Evolutionary conservation across 2,797 vertebrate species (phyloP), one percentile per base, ranked within the genome.

Genomic region (Anguilla obscura): DNA sequence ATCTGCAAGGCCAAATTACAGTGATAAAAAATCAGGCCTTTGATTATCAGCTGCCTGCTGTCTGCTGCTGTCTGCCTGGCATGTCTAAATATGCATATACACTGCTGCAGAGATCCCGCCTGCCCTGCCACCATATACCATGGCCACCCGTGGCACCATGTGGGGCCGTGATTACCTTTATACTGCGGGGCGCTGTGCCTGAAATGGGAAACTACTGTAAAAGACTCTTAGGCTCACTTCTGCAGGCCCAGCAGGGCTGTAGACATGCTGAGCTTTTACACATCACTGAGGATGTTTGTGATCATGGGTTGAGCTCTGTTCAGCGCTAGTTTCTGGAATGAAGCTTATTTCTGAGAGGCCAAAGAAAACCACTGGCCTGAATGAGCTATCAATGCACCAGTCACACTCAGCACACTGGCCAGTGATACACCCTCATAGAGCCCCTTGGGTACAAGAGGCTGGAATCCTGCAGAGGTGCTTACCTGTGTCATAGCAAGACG

Each of bases 401-500:
- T 69, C n/a, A n/a, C 63, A 69, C 5, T 69, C 63, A 69, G 60
- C 60, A 6, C 60, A 45, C 56, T 21, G 60, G 3, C 60, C 24
- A n/a, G 63, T 69, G 63, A 24, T 6, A 30, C 30, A 69, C 63
- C 60, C 60, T 69, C 63, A n/a, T 27, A 69, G 21, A n/a, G 63
- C 7, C 63, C n/a, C 63, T 27, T 30, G 63, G 63, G 7, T 27
- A 69, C 6, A 27, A 24, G 8, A 9, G 63, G 6, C 27, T 24
- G n/a, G 69, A 30, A 18, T 33, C 27, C 63, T 71, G 27, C 0
- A n/a, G 27, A 71, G 66, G 27, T 27, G 69, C 69, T 89, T 89
- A 98, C 98, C 97, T 1, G 94, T 91, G 84, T 90, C 87, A 88
- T 97, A 97, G 94, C 98, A 98, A 83, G 96, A 92, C 30, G 95